Conservation (phyloP, 2,888 invertebrate genomes). For the Habroteleia sp. region DNA sequence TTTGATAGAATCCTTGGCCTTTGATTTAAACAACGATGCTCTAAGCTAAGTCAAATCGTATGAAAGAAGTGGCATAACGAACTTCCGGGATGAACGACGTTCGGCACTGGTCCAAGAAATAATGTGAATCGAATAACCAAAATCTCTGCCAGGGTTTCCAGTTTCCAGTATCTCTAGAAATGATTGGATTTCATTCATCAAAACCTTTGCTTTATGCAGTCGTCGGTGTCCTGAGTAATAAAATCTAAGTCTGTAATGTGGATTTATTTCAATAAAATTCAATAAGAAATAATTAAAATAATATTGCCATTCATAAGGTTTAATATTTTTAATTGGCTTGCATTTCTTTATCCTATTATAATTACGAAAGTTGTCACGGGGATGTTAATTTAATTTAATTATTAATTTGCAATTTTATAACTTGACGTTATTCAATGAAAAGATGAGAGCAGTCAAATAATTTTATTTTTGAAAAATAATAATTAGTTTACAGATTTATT, state of each 20-base stretch:
- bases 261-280: too few species aligned
- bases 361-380: too few species aligned
- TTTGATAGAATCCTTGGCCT: constrained; percentile 25
- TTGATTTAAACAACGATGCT: constrained; percentile 7
- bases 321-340: background rate
- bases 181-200: constrained; percentile 15
- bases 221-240: too few species aligned
- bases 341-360: background rate
- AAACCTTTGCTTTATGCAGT: background rate
- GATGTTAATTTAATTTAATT: background rate
- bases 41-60: constrained; percentile 7
- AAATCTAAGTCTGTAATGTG: too few species aligned
- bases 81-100: constrained; percentile 12
- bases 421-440: too few species aligned
- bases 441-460: too few species aligned
- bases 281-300: too few species aligned
- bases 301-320: too few species aligned
- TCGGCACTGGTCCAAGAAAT: constrained; percentile 39
- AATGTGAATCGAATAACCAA: constrained; percentile 17
- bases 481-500: too few species aligned
- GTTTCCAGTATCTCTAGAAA: constrained; percentile 1
- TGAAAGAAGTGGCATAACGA: constrained; percentile 1
- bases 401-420: background rate
- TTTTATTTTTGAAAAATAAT: too few species aligned
- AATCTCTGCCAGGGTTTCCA: background rate